Percentiles rank a stretch among this genome's conserved stretches.
phyloP scores from a whole-genome alignment of 2,888 invertebrate genomes.

The Phorcus lineatus region DNA sequence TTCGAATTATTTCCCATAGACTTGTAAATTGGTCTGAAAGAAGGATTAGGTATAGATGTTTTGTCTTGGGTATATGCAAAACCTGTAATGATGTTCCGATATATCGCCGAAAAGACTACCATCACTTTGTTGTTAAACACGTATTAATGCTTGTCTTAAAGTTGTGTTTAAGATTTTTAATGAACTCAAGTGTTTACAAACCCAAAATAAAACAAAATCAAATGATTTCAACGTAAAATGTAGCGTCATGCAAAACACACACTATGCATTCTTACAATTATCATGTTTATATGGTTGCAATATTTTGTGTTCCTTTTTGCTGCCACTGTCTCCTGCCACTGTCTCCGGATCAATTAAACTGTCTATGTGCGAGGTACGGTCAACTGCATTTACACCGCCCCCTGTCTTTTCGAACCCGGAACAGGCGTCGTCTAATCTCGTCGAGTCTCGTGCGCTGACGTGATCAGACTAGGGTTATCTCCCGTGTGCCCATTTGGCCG shows the following conservation, averaged over 20 bases:
- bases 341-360: background rate
- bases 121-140: too few relatives aligned
- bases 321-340: background rate
- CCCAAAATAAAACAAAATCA: too few relatives aligned
- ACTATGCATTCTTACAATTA: too few relatives aligned
- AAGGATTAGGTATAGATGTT: background rate
- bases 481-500: background rate
- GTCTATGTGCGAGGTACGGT: background rate
- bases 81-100: too few relatives aligned
- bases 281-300: background rate
- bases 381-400: background rate
- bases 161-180: too few relatives aligned
- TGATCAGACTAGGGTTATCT: slow-evolving; percentile 8
- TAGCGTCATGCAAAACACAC: too few relatives aligned
- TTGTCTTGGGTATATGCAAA: too few relatives aligned
- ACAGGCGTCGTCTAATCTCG: slow-evolving; percentile 21
- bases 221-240: too few relatives aligned
- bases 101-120: too few relatives aligned
- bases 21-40: slow-evolving; percentile 7
- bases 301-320: background rate
- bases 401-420: background rate
- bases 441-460: slow-evolving; percentile 15
- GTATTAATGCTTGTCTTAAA: too few relatives aligned
- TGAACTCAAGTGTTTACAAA: too few relatives aligned
- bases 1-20: slow-evolving; percentile 17